phyloP scores from a whole-genome alignment of 2,113 vertebrate genomes.

The Pseudonaja textilis region DNA sequence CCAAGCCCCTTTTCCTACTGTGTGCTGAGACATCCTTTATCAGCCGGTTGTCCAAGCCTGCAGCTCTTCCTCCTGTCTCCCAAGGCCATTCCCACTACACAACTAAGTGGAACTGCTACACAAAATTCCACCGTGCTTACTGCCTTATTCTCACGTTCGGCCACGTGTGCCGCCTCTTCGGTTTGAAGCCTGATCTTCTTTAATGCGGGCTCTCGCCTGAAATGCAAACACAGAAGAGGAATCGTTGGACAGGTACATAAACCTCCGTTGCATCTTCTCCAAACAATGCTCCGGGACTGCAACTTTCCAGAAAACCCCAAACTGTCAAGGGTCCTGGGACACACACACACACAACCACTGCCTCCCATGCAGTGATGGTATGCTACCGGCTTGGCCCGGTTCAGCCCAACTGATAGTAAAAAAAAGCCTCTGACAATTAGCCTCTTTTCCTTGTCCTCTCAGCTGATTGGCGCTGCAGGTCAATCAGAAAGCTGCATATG shows the following conservation, averaged over 20 bases:
- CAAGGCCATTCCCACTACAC: neutral
- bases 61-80: neutral
- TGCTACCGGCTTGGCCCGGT: too few relatives aligned
- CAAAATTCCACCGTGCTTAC: neutral
- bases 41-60: neutral
- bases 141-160: neutral
- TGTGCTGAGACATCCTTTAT: neutral
- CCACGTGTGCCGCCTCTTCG: neutral
- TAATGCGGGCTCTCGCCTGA: neutral
- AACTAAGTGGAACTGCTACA: neutral
- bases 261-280: neutral
- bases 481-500: too few relatives aligned
- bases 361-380: neutral
- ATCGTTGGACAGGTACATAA: neutral
- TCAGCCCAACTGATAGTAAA: too few relatives aligned
- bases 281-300: rapidly evolving
- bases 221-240: neutral
- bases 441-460: too few relatives aligned
- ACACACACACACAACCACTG: neutral
- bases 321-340: neutral
- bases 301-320: neutral
- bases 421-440: too few relatives aligned
- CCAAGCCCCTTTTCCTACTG: neutral
- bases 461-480: too few relatives aligned
- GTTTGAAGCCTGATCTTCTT: neutral